phyloP scores from a whole-genome alignment of 2,888 invertebrate genomes.

The Lasioglossum calceatum region DNA sequence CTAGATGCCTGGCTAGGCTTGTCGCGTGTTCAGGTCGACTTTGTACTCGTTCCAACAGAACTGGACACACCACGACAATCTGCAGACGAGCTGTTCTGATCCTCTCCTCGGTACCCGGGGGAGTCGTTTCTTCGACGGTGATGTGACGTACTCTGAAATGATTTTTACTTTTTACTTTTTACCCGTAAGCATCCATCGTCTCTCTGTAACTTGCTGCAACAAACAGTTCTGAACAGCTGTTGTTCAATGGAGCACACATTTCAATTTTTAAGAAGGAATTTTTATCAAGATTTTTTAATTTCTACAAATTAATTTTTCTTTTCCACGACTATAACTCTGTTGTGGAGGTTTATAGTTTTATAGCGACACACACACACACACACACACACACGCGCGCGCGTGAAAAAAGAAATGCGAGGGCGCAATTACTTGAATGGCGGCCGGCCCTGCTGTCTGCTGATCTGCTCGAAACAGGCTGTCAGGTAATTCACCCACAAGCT shows the following conservation, averaged over 20 bases:
- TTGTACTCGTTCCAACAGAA: conserved; percentile 88
- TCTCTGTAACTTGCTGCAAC: not conserved
- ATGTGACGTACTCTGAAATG: conserved; percentile 89
- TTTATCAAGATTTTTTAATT: not conserved
- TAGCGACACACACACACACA: too few relatives aligned
- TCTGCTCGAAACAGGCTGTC: conserved; percentile 93
- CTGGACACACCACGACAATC: conserved; percentile 92
- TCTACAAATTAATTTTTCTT: not conserved
- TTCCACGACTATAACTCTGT: not conserved
- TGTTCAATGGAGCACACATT: not conserved
- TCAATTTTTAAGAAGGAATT: not conserved
- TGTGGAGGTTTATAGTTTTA: not conserved
- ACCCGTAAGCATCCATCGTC: not conserved
- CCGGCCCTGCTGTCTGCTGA: conserved; percentile 92
- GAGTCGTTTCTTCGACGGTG: conserved; percentile 89
- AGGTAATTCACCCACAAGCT: conserved; percentile 93
- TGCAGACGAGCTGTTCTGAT: conserved; percentile 90
- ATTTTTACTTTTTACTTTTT: not conserved
- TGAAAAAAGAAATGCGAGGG: not conserved
- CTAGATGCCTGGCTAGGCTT: conserved; percentile 87
- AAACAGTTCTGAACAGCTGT: too few relatives aligned
- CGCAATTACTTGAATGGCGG: conserved; percentile 90
- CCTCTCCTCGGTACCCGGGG: conserved; percentile 85
- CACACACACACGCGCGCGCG: too few relatives aligned
- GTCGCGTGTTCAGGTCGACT: conserved; percentile 86